phyloP scores from a whole-genome alignment of 2,113 vertebrate species.

The Danio rerio region GRCz12tu NC_133184.1:27816001-27816500 shows the following conservation, averaged over 20 bases:
- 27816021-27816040: conserved; percentile 45
- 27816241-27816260: conserved; percentile 6
- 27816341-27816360: neutral
- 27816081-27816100: conserved; percentile 16
- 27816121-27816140: conserved; percentile 15
- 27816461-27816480: no score
- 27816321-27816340: neutral
- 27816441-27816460: no score
- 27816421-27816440: no score
- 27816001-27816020: neutral
- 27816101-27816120: conserved; percentile 34
- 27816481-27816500: neutral
- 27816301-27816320: neutral
- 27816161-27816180: neutral
- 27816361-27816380: neutral
- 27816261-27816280: conserved; percentile 22
- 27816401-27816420: neutral
- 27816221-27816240: neutral
- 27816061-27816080: conserved; percentile 42
- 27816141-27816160: conserved; percentile 34
- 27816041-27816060: conserved; percentile 45
- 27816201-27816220: conserved; percentile 3
- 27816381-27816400: neutral
- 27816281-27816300: neutral
- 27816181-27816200: conserved; percentile 28